Conservation (phyloP, 30 jellyfish, hydroid and myxozoan species). For the Thelohanellus kitauei region DNA sequence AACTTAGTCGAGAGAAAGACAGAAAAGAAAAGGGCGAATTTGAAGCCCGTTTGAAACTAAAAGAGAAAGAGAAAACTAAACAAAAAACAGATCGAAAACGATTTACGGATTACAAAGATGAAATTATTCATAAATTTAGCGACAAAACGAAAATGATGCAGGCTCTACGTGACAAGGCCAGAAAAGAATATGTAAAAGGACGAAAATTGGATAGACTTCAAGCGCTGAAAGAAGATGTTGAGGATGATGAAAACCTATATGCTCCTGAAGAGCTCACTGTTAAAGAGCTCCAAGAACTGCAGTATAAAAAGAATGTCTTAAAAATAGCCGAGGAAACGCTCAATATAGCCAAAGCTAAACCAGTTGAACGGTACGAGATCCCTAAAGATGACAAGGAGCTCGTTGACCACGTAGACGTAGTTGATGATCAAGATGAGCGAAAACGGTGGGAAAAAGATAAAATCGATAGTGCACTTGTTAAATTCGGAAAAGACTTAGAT, state of each 20-base stretch:
- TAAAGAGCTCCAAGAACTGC: slow-evolving; percentile 36
- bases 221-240: slow-evolving; percentile 46
- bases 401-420: slow-evolving; percentile 30
- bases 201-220: slow-evolving; percentile 51
- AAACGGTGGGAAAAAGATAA: slow-evolving; percentile 80
- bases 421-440: slow-evolving; percentile 35
- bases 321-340: slow-evolving; percentile 41
- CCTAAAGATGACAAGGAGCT: slow-evolving; percentile 75
- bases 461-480: slow-evolving; percentile 68
- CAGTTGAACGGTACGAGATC: slow-evolving; percentile 47
- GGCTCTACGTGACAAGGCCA: slow-evolving; percentile 42
- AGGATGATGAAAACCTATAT: slow-evolving; percentile 62
- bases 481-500: slow-evolving; percentile 27
- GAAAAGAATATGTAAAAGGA: slow-evolving; percentile 69
- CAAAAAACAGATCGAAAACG: too few species aligned
- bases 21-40: slow-evolving; percentile 50
- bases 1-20: slow-evolving; percentile 13
- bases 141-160: slow-evolving; percentile 13
- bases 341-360: slow-evolving; percentile 26
- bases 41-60: slow-evolving; percentile 32
- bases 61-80: slow-evolving; percentile 58
- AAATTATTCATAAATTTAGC: too few species aligned
- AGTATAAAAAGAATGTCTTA: slow-evolving; percentile 36
- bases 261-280: slow-evolving; percentile 38
- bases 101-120: too few species aligned